Evolutionary conservation across 30 jellyfish, hydroid and myxozoan species (phyloP), one percentile per base, ranked within the genome.

Genomic region (Aurelia aurita complex sp. Pacific): DNA sequence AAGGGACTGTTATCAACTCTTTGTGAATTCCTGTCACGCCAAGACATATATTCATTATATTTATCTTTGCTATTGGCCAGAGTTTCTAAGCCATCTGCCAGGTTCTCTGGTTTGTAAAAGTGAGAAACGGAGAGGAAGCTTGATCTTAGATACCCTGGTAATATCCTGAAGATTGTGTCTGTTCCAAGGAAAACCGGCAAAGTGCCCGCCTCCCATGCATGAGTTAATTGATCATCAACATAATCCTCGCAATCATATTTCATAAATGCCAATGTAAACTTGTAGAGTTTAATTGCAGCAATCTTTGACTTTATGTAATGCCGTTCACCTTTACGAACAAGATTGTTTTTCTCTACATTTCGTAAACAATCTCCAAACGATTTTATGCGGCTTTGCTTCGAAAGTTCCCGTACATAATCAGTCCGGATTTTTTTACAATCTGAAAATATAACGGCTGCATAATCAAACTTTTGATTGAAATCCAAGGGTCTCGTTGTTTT

Each of bases 171-270:
- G 55, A 85, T 7, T 51, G 74, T 80, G 18, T 82, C 92, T 5
- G 94, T 96, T 23, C 99, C 99, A 10, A 95, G 78, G 46, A 83
- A 96, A 6, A 94, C 82, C 1, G 99, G 99, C 69, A 94, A 53
- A 0, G 96, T 72, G 35, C 94, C 94, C 2, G 92, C 92, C 62
- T 80, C 80, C 87, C 92, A 77, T 35, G 91, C 92, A 36, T 89
- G 89, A 43, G 55, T 80, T 69, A 78, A 85, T 76, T 87, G 89
- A 42, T 94, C 99, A 82, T 96, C 91, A 68, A 89, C 74, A 50
- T 85, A 94, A 54, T 88, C 97, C 38, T 78, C 68, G 32, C 97
- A 83, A 32, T 89, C 96, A 16, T 76, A 79, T 50, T 89, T 82
- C 91, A 89, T 96, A 64, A 89, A 81, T 7, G 87, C 68, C 23